Conservation (phyloP, 1,140 invertebrate species). For the Arion vulgaris region DNA sequence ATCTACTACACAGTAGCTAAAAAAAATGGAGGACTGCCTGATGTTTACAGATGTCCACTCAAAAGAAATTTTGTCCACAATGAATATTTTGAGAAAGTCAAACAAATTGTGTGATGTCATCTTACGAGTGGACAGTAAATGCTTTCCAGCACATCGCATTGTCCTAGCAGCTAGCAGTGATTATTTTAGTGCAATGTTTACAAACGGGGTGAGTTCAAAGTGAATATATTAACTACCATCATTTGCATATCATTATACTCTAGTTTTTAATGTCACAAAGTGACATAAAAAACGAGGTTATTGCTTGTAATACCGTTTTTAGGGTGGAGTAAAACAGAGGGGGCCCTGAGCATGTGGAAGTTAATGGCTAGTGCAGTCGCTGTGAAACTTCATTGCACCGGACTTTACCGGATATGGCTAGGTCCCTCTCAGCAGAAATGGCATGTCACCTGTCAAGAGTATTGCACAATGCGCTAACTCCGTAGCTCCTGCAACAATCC, state of each 20-base stretch:
- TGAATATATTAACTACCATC: too few species aligned
- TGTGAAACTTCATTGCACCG: too few species aligned
- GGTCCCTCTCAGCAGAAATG: too few species aligned
- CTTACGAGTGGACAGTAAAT: constrained; percentile 79
- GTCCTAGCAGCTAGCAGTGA: constrained; percentile 78
- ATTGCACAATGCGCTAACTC: too few species aligned
- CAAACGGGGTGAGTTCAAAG: constrained; percentile 56
- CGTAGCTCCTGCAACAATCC: too few species aligned
- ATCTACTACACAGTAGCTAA: too few species aligned
- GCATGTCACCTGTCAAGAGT: too few species aligned
- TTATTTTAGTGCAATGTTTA: constrained; percentile 78
- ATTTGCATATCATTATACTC: not conserved
- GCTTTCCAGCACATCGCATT: constrained; percentile 80
- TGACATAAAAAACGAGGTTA: too few species aligned
- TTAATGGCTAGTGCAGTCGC: too few species aligned
- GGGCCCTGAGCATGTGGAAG: too few species aligned
- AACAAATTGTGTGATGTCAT: constrained; percentile 78
- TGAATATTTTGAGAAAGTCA: constrained; percentile 68
- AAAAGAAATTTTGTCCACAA: constrained; percentile 67
- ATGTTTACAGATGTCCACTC: constrained; percentile 69
- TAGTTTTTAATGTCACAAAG: not conserved
- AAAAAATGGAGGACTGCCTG: constrained; percentile 52
- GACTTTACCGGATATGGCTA: too few species aligned
- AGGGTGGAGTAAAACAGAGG: not conserved
- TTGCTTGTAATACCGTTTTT: too few species aligned